phyloP scores from a whole-genome alignment of 2,888 invertebrate species.

The Aricia artaxerxes region DNA sequence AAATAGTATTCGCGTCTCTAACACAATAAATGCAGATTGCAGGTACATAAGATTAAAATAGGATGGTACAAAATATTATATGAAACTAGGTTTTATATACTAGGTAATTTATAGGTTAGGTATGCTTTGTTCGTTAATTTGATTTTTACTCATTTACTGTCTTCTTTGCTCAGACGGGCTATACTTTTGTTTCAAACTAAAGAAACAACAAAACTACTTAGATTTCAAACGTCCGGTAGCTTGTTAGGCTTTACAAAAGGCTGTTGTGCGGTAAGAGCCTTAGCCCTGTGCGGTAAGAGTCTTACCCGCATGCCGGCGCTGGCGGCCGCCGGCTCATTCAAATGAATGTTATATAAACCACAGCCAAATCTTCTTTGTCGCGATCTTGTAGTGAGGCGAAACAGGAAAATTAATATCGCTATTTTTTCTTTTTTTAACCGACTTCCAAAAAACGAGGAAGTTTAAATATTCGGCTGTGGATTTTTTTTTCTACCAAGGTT shows the following conservation, averaged over 20 bases:
- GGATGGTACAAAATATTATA: no score
- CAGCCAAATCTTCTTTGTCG: slow-evolving; percentile 39
- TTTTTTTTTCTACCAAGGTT: background rate
- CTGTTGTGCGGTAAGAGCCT: slow-evolving; percentile 10
- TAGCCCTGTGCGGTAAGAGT: background rate
- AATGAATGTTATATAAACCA: slow-evolving; percentile 53
- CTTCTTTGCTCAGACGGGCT: background rate
- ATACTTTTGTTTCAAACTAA: background rate
- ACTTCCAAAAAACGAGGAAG: no score
- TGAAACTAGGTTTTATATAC: no score
- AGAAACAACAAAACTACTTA: background rate
- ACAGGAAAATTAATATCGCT: background rate
- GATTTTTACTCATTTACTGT: background rate
- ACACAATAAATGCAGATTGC: no score
- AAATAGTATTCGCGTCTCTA: no score
- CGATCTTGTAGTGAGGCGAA: slow-evolving; percentile 25
- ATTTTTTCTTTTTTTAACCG: background rate
- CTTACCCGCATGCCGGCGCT: slow-evolving; percentile 6
- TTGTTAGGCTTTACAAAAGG: slow-evolving; percentile 22
- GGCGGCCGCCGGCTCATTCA: slow-evolving; percentile 38
- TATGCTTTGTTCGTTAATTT: no score
- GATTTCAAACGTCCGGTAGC: background rate
- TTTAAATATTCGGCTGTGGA: no score
- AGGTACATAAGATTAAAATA: no score
- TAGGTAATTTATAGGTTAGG: no score